Conservation (phyloP, 2,888 invertebrate species). For the Epirrhoe alternata region DNA sequence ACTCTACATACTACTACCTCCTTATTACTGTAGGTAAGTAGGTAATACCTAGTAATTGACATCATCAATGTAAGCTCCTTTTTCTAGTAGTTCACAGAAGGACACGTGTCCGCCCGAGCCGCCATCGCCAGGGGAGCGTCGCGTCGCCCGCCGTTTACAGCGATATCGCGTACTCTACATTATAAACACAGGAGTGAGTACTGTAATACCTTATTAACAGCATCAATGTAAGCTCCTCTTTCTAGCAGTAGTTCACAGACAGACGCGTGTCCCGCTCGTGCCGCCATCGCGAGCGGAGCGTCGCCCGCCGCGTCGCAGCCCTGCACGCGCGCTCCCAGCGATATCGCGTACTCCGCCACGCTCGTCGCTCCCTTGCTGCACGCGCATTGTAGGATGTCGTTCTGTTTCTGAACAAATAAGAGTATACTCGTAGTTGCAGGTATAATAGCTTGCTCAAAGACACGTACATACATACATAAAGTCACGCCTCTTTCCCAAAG, state of each 20-base stretch:
- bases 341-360: slow-evolving; percentile 81
- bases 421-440: background rate
- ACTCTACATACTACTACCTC: too few species aligned
- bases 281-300: slow-evolving; percentile 91
- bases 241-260: slow-evolving; percentile 88
- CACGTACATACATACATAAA: too few species aligned
- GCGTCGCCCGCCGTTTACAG: background rate
- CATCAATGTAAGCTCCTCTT: slow-evolving; percentile 87
- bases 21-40: too few species aligned
- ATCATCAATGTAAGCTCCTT: too few species aligned
- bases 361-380: slow-evolving; percentile 87
- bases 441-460: background rate
- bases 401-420: slow-evolving; percentile 85
- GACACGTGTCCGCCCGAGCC: too few species aligned
- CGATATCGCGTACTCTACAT: too few species aligned
- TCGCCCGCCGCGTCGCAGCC: slow-evolving; percentile 88
- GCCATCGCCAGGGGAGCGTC: too few species aligned
- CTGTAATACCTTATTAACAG: slow-evolving; percentile 87
- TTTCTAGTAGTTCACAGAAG: too few species aligned
- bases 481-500: too few species aligned
- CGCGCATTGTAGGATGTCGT: slow-evolving; percentile 91
- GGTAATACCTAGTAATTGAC: too few species aligned
- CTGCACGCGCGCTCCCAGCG: slow-evolving; percentile 87
- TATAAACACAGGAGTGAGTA: background rate
- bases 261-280: slow-evolving; percentile 88